Base-by-base conservation (phyloP, 53 echinoderm and acorn worm species). In the Stichopus horrens region DNA sequence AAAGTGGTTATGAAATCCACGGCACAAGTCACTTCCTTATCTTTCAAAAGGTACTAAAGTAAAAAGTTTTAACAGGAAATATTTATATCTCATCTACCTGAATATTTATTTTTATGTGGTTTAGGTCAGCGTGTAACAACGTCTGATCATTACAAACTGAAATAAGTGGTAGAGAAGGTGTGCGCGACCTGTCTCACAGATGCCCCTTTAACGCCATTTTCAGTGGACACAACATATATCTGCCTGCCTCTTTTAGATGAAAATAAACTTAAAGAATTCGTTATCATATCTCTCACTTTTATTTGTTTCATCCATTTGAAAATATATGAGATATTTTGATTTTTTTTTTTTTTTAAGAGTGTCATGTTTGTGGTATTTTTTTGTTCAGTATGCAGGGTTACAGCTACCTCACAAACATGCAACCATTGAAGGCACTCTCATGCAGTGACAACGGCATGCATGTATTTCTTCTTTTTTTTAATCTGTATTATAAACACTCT, bases 381-480 rank as follows among this genome's bases (percentile, higher is more conserved):
- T 20, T 81, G 56, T 56, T 56, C 54, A 81, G 81, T 55, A 81
- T 81, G 81, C 81, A 81, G 81, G 81, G 81, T 81, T 81, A 56
- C 58, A 81, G 58, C 81, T 81, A 81, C 81, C 81, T 81, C 81
- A 81, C 22, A 58, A 58, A 58, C 81, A 81, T 81, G 81, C 81
- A 56, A 81, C n/a, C 56, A 18, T 11, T 77, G 51, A 13, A 8
- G 53, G 18, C 7, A 79, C 52, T 53, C 71, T 56, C 20, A 21
- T 57, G 81, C 19, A 57, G 81, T 81, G 22, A 56, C 52, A 52
- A 23, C 19, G 71, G 71, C 71, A 71, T 71, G 14, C 71, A n/a
- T 18, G 18, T 71, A 59, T 71, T 71, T 19, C 7, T 71, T 20
- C n/a, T 71, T 71, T 71, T 18, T 75, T 23, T 52, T 75, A 75